Evolutionary conservation across 2,113 vertebrate genomes (phyloP).

Genomic region (Anser brachyrhynchus): DNA sequence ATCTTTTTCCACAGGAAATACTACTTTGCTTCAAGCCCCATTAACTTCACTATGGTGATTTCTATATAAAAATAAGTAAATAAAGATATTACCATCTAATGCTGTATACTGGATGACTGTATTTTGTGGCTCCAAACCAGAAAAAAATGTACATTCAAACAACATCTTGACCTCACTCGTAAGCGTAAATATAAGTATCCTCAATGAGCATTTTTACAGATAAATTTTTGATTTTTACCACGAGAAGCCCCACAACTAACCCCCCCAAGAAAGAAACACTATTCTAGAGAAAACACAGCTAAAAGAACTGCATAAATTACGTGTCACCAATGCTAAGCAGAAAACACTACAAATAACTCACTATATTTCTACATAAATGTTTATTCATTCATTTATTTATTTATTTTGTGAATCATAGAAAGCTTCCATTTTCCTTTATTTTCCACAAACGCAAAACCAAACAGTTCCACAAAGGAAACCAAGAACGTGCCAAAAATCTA

Average conservation of each 20-base stretch:
- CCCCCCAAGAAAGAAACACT: no score
- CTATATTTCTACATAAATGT: not conserved
- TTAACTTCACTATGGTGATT: not conserved
- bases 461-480: not conserved
- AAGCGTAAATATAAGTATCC: not conserved
- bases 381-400: no score
- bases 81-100: not conserved
- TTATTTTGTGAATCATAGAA: not conserved
- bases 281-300: not conserved
- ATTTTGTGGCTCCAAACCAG: not conserved
- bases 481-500: not conserved
- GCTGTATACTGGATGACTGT: not conserved
- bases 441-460: not conserved
- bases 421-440: not conserved
- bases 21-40: not conserved
- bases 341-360: not conserved
- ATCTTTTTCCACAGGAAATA: not conserved
- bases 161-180: not conserved
- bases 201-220: not conserved
- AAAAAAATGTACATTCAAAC: not conserved
- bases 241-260: no score
- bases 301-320: not conserved
- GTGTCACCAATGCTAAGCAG: not conserved
- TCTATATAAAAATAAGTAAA: not conserved
- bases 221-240: not conserved